Evolutionary conservation across 35 echinoderm and acorn worm genomes (phyloP).

Genomic region (Apostichopus californicus): DNA sequence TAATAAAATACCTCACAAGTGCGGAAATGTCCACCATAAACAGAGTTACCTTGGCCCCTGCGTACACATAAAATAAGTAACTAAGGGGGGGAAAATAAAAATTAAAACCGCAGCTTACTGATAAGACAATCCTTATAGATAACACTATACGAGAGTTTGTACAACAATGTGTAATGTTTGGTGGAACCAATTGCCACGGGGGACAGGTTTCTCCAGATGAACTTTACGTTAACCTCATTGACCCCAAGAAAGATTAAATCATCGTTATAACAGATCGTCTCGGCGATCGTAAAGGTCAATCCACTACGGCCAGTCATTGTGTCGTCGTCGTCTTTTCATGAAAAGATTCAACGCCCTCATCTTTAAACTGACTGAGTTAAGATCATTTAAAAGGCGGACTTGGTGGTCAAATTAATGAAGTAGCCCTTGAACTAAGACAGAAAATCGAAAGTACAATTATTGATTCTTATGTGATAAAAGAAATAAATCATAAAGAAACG

Average conservation of each 20-base stretch:
- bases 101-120: slow-evolving; percentile 5
- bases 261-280: slow-evolving; percentile 18
- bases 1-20: slow-evolving; percentile 38
- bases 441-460: too few relatives aligned
- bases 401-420: too few relatives aligned
- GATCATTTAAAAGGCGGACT: too few relatives aligned
- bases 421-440: too few relatives aligned
- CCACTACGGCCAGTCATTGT: not conserved
- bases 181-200: slow-evolving; percentile 12
- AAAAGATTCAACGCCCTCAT: too few relatives aligned
- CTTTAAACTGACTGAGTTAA: too few relatives aligned
- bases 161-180: slow-evolving; percentile 52
- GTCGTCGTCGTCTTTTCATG: too few relatives aligned
- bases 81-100: too few relatives aligned
- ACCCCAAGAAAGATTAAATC: slow-evolving; percentile 34
- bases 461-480: too few relatives aligned
- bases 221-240: slow-evolving; percentile 48
- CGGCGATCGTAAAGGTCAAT: not conserved
- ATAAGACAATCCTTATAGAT: slow-evolving; percentile 42
- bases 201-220: slow-evolving; percentile 13
- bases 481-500: too few relatives aligned
- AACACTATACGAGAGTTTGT: slow-evolving; percentile 26
- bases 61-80: slow-evolving; percentile 15
- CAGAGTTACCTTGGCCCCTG: slow-evolving; percentile 43
- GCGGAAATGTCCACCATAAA: slow-evolving; percentile 41